Conservation (phyloP, 2,888 invertebrate species). For the Macrophya alboannulata region DNA sequence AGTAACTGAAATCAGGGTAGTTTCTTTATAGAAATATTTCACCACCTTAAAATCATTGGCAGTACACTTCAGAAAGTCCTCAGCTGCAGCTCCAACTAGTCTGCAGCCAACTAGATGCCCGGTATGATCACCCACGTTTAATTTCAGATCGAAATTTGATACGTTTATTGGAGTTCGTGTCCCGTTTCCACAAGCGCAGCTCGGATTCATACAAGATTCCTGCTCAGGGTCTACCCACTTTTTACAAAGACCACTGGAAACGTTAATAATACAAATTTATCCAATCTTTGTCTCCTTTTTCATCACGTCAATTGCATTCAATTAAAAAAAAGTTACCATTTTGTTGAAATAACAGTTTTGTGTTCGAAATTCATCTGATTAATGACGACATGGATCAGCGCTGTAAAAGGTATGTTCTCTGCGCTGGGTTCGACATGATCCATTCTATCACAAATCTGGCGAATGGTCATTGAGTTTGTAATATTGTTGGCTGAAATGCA, state of each 20-base stretch:
- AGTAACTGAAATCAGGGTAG: slow-evolving; percentile 30
- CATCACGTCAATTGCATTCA: not conserved
- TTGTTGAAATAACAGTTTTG: slow-evolving; percentile 74
- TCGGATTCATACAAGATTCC: slow-evolving; percentile 78
- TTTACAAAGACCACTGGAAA: slow-evolving; percentile 75
- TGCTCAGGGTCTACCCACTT: slow-evolving; percentile 65
- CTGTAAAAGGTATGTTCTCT: slow-evolving; percentile 85
- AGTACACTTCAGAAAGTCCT: slow-evolving; percentile 71
- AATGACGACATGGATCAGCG: slow-evolving; percentile 85
- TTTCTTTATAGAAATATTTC: slow-evolving; percentile 26
- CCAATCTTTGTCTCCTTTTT: not conserved
- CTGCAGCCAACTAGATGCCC: slow-evolving; percentile 78
- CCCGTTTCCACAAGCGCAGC: slow-evolving; percentile 77
- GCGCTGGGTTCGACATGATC: slow-evolving; percentile 72
- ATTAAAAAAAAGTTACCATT: slow-evolving; percentile 77
- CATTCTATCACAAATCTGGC: slow-evolving; percentile 81
- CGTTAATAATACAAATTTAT: not conserved
- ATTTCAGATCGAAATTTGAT: slow-evolving; percentile 70
- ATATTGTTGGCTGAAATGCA: slow-evolving; percentile 81
- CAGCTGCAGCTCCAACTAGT: slow-evolving; percentile 72
- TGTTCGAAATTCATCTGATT: slow-evolving; percentile 89
- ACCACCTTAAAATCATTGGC: slow-evolving; percentile 71
- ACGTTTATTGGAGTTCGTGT: slow-evolving; percentile 70
- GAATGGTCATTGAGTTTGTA: slow-evolving; percentile 83
- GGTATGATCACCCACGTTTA: slow-evolving; percentile 76